These are phyloP conservation scores for Pentamera pediparva DNA, from an alignment of 53 echinoderm and acorn worm species.

Conservation along the genomic window DNA sequence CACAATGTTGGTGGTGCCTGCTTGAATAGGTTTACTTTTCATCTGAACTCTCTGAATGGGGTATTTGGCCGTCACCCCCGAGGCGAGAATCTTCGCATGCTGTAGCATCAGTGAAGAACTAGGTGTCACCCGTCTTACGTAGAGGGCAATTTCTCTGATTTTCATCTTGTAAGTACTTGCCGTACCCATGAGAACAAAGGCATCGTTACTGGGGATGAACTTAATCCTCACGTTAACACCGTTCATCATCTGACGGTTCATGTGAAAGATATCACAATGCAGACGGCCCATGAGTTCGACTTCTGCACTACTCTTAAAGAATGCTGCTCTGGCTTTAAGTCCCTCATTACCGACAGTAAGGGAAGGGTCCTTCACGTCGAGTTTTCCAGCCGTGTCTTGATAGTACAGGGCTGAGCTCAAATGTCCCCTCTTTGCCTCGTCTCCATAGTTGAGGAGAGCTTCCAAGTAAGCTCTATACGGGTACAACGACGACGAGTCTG, in stretches of 20 bases:
- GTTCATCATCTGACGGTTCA: constrained; percentile 2
- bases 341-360: background rate
- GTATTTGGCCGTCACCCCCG: background rate
- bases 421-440: background rate
- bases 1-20: constrained; percentile 40
- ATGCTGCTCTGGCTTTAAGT: background rate
- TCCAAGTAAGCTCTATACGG: constrained; percentile 9
- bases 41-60: constrained; percentile 26
- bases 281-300: background rate
- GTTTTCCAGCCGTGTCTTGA: background rate
- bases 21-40: constrained; percentile 45
- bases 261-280: background rate
- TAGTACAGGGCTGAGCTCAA: background rate
- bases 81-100: constrained; percentile 18
- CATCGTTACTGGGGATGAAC: background rate
- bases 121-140: background rate
- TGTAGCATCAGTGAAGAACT: background rate
- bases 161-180: constrained; percentile 10
- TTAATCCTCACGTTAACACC: background rate
- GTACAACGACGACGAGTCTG: background rate
- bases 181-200: background rate
- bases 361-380: background rate
- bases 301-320: background rate
- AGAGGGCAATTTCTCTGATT: constrained; percentile 17
- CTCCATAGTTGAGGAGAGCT: constrained; percentile 5